Base-by-base conservation (phyloP, 2,797 vertebrate genomes). In the Pterois miles region DNA sequence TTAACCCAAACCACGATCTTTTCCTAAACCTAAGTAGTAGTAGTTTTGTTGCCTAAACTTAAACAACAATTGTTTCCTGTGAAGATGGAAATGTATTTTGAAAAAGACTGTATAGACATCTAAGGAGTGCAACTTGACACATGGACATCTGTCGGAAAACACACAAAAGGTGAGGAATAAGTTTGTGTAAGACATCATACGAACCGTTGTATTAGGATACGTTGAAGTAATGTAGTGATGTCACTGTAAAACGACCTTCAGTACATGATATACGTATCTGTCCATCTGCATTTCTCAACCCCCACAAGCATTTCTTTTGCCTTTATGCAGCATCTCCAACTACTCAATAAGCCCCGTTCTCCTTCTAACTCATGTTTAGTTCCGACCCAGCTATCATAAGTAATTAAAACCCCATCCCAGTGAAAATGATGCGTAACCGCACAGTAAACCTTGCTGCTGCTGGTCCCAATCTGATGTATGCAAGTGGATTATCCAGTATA, bases 401-500 rank as follows among this genome's bases (percentile, higher is more conserved):
- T 71, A 86, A 88, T 80, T 83, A 83, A 46, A 70, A 84, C 65
- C 46, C 58, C 36, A 77, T 80, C 59, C 70, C 50, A 53, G 33
- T 76, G 71, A 84, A 78, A 88, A 75, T 65, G 56, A 84, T 74
- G 73, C 73, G 73, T 74, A 85, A 74, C 68, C 65, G 65, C 48
- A 86, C 66, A 65, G 46, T 76, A 82, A 85, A 85, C 78, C 71
- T 80, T 77, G 80, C 71, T 74, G 78, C 83, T 81, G 70, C 67
- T 82, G 70, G 79, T 88, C 81, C 75, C 65, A 81, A 78, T 86
- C 84, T 87, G 73, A 85, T 81, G 84, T 88, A 82, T 82, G 70
- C 86, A 79, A 88, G 86, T 85, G 86, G 88, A 90, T 91, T 91
- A 91, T 89, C 76, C 76, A 78, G 80, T 83, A 84, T 80, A 79